Evolutionary conservation across 2,888 invertebrate species (phyloP), one percentile per base, ranked within the genome.

Genomic region (Labia minor): DNA sequence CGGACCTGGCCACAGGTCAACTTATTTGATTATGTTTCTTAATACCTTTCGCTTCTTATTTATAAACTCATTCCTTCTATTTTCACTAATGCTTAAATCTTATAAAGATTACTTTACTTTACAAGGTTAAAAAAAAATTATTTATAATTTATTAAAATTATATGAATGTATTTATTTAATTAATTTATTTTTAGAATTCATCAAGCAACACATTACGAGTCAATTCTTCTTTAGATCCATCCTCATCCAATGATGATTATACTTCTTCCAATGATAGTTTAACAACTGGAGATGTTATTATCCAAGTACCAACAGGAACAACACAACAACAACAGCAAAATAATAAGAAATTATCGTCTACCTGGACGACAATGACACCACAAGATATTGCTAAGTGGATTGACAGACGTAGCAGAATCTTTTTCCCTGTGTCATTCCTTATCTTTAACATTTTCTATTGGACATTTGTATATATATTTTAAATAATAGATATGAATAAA

Each of bases 381-480:
- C 92, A 92, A 73, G 89, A 92, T 77, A 90, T 92, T 67, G 89
- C 92, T 70, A 88, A 86, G 66, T 92, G 92, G 90, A 91, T 92
- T 71, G 92, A 92, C 79, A 86, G 83, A 67, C 80, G 91, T 67
- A 88, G 91, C 21, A 82, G 92, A 65, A 79, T 90, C 37, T 81
- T 88, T 1, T 92, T 92, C 76, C 92, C 92, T 0, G 76, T 87
- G 1, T 81, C 88, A 10, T 92, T 92, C 75, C 74, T 92, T 16
- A 82, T 89, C 68, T 92, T 92, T 77, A 92, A 92, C 74, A 80
- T 86, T 64, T 80, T 89, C 67, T 90, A 89, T 74, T 90, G 89
- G 89, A 86, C 88, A 64, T 89, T 88, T 72, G 87, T 89, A 64
- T 88, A 70, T 68, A 67, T 70, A 11, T 8, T 33, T 33, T 33